A percentile compares a stretch with the other conserved stretches of the same genome.
Evolutionary conservation across 1,140 invertebrate species (phyloP).

Genomic region (Notospermus geniculatus): DNA sequence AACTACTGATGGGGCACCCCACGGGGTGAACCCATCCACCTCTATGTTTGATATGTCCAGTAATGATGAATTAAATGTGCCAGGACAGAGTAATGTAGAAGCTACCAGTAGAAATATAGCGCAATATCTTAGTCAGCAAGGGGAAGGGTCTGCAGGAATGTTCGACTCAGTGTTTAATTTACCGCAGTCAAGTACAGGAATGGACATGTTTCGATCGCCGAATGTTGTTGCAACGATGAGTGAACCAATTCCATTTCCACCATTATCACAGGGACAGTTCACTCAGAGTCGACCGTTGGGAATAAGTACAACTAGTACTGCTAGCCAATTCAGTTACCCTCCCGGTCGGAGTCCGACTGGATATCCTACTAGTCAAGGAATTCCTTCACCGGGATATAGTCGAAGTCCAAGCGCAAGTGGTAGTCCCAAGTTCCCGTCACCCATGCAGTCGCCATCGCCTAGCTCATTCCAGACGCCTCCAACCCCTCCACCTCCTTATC

Average conservation of each 20-base stretch:
- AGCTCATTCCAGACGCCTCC: slow-evolving; percentile 12
- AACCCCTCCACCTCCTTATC: slow-evolving; percentile 34
- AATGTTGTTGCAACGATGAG: slow-evolving; percentile 52
- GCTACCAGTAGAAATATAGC: slow-evolving; percentile 52
- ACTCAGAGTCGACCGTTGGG: not conserved
- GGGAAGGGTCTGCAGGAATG: slow-evolving; percentile 28
- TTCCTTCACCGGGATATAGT: slow-evolving; percentile 17
- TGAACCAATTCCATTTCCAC: slow-evolving; percentile 46
- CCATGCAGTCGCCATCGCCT: slow-evolving; percentile 22
- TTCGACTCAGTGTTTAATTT: slow-evolving; percentile 32
- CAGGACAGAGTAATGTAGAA: slow-evolving; percentile 48
- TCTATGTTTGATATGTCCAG: slow-evolving; percentile 30
- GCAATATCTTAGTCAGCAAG: slow-evolving; percentile 54
- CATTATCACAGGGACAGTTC: slow-evolving; percentile 16
- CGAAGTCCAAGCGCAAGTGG: slow-evolving; percentile 19
- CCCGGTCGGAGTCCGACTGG: slow-evolving; percentile 25
- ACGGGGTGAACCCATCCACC: slow-evolving; percentile 31
- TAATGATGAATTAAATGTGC: slow-evolving; percentile 30
- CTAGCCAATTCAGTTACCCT: slow-evolving; percentile 11
- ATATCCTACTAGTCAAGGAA: slow-evolving; percentile 25
- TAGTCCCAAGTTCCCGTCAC: slow-evolving; percentile 23
- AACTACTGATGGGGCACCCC: slow-evolving; percentile 41
- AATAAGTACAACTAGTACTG: slow-evolving; percentile 3
- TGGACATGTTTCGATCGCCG: slow-evolving; percentile 36
- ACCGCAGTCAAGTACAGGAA: slow-evolving; percentile 15